These are phyloP conservation scores for Norana najaformis DNA, from an alignment of 2,888 invertebrate species.

Conservation along the genomic window DNA sequence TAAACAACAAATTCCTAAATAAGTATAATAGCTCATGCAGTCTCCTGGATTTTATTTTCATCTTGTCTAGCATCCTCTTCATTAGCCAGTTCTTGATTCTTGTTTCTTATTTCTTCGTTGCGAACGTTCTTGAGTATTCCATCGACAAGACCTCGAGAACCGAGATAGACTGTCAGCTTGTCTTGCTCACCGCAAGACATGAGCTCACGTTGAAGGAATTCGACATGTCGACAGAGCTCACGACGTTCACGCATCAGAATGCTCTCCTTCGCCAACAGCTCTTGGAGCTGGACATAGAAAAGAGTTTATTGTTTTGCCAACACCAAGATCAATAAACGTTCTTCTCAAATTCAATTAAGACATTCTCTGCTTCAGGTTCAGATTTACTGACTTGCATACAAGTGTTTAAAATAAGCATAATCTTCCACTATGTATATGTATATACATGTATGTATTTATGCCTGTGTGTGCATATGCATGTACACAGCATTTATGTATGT, in stretches of 20 bases:
- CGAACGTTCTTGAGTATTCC: constrained; percentile 28
- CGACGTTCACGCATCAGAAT: constrained; percentile 54
- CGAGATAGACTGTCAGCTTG: neutral
- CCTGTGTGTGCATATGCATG: too few species aligned
- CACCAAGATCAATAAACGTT: too few species aligned
- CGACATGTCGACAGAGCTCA: constrained; percentile 56
- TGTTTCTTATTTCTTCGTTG: constrained; percentile 22
- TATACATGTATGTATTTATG: too few species aligned
- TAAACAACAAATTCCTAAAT: neutral
- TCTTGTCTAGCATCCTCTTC: neutral
- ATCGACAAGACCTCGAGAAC: constrained; percentile 13
- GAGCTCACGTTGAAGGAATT: constrained; percentile 56
- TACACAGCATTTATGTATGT: too few species aligned
- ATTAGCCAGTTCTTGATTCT: neutral
- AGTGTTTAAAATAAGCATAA: too few species aligned
- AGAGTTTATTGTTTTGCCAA: too few species aligned
- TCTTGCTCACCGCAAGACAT: neutral
- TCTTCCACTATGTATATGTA: too few species aligned
- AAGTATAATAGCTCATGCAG: neutral
- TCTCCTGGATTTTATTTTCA: neutral
- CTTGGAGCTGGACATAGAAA: constrained; percentile 49
- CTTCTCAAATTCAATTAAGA: neutral
- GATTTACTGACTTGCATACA: too few species aligned
- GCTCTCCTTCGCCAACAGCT: constrained; percentile 53
- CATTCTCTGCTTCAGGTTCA: too few species aligned